Evolutionary conservation across 2,113 vertebrate species (phyloP), one percentile per base, ranked within the genome.

Genomic region (Dipodomys spectabilis): DNA sequence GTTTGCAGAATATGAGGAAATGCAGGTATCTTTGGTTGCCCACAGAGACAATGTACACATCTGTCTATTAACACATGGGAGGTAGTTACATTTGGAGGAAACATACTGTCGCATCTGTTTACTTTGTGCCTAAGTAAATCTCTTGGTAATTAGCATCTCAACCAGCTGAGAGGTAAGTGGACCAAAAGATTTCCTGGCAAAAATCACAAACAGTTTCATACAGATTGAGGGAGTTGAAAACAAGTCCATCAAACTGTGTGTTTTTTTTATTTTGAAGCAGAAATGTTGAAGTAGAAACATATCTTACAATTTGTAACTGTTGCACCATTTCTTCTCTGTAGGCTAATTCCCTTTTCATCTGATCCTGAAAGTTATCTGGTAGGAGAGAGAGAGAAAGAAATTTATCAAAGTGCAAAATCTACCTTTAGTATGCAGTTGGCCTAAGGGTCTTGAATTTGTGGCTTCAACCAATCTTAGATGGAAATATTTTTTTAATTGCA

Each of bases 301-400:
- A 87, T 96, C 98, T 98, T 97, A 99, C 99, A 92, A 99, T 99
- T 98, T 99, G 99, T 98, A 99, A 97, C 97, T 99, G 99, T 85
- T 99, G 99, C 25, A 99, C 99, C 99, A 99, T 99, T 97, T 99
- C 99, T 98, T 99, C 99, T 98, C 99, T 98, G 98, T 99, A 99
- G 4, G 99, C 99, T 89, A 99, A 98, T 86, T 99, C 99, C 96
- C 99, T 97, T 98, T 99, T 99, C 99, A 99, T 99, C 96, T 99
- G 99, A 97, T 99, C 99, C 97, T 99, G 99, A 94, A 99, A 99
- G 98, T 99, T 99, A 98, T 99, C 99, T 99, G 97, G 72, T 87
- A 57, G 20, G 45, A 44, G 77, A 97, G 77, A 97, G 93, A 93
- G 25, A 69, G 28, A 78, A 53, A 93, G 44, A 19, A 23, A 90